phyloP scores from a whole-genome alignment of 1,140 invertebrate genomes.

The Oreohelix idahoensis region DNA sequence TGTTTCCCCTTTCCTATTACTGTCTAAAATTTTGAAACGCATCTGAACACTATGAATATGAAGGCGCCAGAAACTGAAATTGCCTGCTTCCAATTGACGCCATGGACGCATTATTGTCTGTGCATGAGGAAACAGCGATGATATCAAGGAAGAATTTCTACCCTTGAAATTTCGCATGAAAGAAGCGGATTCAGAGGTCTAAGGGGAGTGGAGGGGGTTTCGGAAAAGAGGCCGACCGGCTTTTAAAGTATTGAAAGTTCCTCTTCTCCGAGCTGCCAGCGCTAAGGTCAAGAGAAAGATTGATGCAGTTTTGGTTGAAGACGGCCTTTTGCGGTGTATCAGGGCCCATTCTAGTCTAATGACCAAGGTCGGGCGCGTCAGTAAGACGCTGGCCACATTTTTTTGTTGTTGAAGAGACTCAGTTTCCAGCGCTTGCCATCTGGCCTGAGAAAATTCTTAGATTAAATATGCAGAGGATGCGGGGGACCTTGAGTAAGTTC shows the following conservation, averaged over 20 bases:
- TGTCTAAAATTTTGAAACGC: not conserved
- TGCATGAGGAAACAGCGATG: conserved; percentile 1
- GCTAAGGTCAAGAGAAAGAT: conserved; percentile 27
- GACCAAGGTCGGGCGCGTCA: conserved; percentile 5
- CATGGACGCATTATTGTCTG: not conserved
- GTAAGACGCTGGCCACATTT: conserved; percentile 1
- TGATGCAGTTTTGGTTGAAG: conserved; percentile 33
- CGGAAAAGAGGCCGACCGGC: not conserved
- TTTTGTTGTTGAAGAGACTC: not conserved
- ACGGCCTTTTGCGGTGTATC: conserved; percentile 7
- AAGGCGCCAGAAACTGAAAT: not conserved
- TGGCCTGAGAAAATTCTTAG: not conserved
- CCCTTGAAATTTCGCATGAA: conserved; percentile 6
- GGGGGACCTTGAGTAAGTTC: not conserved
- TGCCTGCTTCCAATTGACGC: not conserved
- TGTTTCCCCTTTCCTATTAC: not conserved
- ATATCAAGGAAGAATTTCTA: conserved; percentile 6
- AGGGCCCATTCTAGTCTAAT: conserved; percentile 17
- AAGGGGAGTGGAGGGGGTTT: too few species aligned
- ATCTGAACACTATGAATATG: conserved; percentile 5
- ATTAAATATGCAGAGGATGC: conserved; percentile 2
- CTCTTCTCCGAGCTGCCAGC: not conserved
- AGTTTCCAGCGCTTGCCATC: not conserved
- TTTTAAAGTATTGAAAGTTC: conserved; percentile 10
- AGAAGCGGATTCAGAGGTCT: not conserved